Conservation (phyloP, 2,888 invertebrate genomes). For the Brachynemurus nebulosus region DNA sequence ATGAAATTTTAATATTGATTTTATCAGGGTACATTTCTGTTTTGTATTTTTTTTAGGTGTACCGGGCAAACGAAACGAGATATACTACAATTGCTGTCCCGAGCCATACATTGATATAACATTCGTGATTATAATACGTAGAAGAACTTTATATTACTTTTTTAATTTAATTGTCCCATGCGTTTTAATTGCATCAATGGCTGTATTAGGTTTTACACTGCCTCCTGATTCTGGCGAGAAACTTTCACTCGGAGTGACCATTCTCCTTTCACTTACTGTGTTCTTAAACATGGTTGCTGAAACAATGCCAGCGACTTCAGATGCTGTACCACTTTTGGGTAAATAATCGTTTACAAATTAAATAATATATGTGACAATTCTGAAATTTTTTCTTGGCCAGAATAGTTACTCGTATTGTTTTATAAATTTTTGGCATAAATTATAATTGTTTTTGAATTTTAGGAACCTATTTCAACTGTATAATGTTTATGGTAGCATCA, state of each 20-base stretch:
- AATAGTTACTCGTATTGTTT: too few species aligned
- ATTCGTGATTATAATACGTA: conserved; percentile 88
- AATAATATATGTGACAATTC: background rate
- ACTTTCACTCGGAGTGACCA: conserved; percentile 93
- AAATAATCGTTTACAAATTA: conserved; percentile 19
- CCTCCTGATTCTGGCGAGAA: conserved; percentile 99
- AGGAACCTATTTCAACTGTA: conserved; percentile 97
- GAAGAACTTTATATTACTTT: conserved; percentile 96
- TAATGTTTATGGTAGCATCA: conserved; percentile 99
- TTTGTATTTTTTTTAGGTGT: conserved; percentile 51
- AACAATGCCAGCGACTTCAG: conserved; percentile 96
- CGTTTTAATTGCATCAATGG: conserved; percentile 97
- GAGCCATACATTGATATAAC: conserved; percentile 97
- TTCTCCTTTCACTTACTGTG: conserved; percentile 93
- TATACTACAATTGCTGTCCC: conserved; percentile 94
- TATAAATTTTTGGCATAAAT: too few species aligned
- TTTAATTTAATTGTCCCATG: conserved; percentile 99
- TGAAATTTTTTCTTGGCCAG: background rate
- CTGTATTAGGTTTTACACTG: conserved; percentile 92
- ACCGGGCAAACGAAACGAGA: conserved; percentile 84
- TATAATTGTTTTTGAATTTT: conserved; percentile 26
- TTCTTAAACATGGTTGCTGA: conserved; percentile 98
- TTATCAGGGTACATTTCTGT: too few species aligned
- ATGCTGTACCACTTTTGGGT: conserved; percentile 79
- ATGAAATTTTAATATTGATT: too few species aligned